A percentile compares a stretch with the other conserved stretches of the same genome.
Conservation (phyloP, 2,797 vertebrate genomes). For the Dermochelys coriacea region DNA sequence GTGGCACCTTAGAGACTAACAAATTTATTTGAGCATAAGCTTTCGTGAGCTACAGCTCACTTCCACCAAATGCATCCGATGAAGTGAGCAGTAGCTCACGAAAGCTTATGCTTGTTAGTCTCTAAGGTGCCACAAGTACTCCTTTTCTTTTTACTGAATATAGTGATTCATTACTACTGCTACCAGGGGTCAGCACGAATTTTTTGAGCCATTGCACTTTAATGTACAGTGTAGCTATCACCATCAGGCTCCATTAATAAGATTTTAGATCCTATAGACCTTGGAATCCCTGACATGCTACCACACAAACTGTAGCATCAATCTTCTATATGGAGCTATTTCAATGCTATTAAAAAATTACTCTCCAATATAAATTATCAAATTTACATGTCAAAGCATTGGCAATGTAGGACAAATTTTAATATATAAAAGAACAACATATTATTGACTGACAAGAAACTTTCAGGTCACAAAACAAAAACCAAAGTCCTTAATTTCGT, state of each 20-base stretch:
- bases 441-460: not conserved
- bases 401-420: not conserved
- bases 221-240: not conserved
- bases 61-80: too few species aligned
- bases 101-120: too few species aligned
- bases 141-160: not conserved
- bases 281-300: not conserved
- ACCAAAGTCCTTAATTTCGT: not conserved
- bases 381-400: not conserved
- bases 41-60: too few species aligned
- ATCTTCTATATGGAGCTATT: not conserved
- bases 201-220: not conserved
- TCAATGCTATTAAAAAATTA: not conserved
- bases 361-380: not conserved
- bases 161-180: not conserved
- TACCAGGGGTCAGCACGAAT: constrained; percentile 58
- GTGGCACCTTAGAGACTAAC: too few species aligned
- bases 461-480: not conserved
- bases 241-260: not conserved
- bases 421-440: not conserved
- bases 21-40: too few species aligned
- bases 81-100: too few species aligned
- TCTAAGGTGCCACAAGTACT: too few species aligned
- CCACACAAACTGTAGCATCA: not conserved
- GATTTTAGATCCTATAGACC: not conserved